phyloP scores from a whole-genome alignment of 2,888 invertebrate genomes.

The Meta bourneti region DNA sequence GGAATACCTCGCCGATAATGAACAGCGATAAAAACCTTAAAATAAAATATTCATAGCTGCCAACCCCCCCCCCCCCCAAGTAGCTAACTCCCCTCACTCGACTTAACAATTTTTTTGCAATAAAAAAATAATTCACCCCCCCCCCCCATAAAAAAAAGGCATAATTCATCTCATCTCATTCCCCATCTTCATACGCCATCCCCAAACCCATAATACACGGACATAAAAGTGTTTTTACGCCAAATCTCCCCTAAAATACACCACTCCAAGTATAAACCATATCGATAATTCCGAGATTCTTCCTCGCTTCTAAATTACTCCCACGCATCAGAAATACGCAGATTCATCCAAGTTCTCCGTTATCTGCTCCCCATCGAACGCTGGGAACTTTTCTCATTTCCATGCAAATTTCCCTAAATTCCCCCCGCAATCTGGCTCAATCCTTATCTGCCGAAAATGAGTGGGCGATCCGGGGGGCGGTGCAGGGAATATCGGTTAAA shows the following conservation, averaged over 20 bases:
- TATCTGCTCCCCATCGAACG: slow-evolving; percentile 43
- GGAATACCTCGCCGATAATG: no score
- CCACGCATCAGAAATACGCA: slow-evolving; percentile 1
- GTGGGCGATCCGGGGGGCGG: not conserved
- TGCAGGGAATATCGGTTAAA: slow-evolving; percentile 25
- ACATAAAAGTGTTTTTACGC: not conserved
- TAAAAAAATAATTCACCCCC: not conserved
- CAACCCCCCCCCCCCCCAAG: no score
- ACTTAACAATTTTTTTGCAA: not conserved
- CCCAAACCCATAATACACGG: not conserved
- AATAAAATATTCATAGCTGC: not conserved
- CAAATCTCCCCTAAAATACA: slow-evolving; percentile 12
- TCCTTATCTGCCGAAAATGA: slow-evolving; percentile 35
- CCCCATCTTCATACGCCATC: no score
- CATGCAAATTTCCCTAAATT: slow-evolving; percentile 57
- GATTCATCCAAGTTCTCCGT: slow-evolving; percentile 31
- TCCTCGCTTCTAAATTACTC: slow-evolving; percentile 20
- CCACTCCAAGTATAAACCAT: not conserved
- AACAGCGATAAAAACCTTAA: not conserved
- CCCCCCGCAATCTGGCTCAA: slow-evolving; percentile 1
- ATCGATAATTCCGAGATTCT: slow-evolving; percentile 36
- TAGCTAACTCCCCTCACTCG: no score
- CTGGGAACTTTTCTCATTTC: slow-evolving; percentile 59
- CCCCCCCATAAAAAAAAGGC: no score
- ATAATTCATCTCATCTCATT: not conserved